Evolutionary conservation across 2,888 invertebrate genomes (phyloP).

Genomic region (Noctua pronuba): DNA sequence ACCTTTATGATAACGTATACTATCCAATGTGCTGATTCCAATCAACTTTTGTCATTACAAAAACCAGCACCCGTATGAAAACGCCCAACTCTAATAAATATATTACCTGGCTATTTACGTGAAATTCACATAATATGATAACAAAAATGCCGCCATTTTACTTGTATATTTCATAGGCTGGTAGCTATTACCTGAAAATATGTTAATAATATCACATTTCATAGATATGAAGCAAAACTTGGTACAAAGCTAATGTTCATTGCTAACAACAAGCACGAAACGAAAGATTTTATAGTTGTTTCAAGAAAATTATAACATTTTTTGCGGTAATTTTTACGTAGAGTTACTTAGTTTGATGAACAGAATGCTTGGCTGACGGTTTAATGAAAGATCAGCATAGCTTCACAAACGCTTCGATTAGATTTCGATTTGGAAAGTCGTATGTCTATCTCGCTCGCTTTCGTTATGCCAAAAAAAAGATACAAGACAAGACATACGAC

Average conservation of each 20-base stretch:
- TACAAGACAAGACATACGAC: too few species aligned
- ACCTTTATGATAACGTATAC: neutral
- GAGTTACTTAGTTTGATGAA: too few species aligned
- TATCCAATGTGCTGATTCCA: conserved; percentile 1
- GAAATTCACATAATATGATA: conserved; percentile 77
- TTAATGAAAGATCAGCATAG: too few species aligned
- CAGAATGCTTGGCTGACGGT: too few species aligned
- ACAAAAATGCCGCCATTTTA: conserved; percentile 73
- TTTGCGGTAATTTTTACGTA: too few species aligned
- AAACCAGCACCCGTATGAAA: conserved; percentile 11
- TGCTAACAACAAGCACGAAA: neutral
- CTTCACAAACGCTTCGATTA: too few species aligned
- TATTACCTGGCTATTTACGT: conserved; percentile 60
- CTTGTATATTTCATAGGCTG: conserved; percentile 81
- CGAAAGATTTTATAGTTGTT: conserved; percentile 4
- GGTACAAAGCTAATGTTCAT: conserved; percentile 17
- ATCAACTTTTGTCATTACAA: conserved; percentile 18
- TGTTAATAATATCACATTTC: conserved; percentile 41
- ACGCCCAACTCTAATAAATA: conserved; percentile 25
- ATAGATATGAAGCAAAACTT: conserved; percentile 38
- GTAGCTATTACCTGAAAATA: conserved; percentile 40
- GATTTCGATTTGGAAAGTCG: too few species aligned
- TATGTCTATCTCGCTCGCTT: too few species aligned
- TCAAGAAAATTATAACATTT: neutral
- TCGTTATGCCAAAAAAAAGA: too few species aligned